Conservation (phyloP, 1,140 invertebrate species). For the Nasonia vitripennis region DNA sequence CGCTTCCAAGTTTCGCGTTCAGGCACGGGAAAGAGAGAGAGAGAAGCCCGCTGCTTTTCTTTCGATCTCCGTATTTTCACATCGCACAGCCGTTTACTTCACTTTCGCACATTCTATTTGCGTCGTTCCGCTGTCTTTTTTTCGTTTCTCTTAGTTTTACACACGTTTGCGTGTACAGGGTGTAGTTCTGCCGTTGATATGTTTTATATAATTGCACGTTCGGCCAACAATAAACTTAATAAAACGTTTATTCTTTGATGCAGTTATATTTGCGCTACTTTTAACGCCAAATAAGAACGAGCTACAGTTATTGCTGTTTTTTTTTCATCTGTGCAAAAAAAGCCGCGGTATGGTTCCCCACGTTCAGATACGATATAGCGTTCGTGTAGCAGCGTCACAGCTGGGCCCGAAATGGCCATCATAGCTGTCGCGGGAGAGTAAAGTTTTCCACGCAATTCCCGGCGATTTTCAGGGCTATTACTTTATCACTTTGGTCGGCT, state of each 20-base stretch:
- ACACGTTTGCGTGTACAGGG: too few relatives aligned
- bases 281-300: too few relatives aligned
- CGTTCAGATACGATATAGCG: background rate
- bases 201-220: too few relatives aligned
- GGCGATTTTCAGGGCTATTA: too few relatives aligned
- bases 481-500: background rate
- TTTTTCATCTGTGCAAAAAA: background rate
- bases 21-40: background rate
- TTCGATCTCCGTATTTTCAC: conserved; percentile 18
- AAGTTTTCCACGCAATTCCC: background rate
- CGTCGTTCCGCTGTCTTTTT: background rate
- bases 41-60: conserved; percentile 16
- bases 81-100: background rate
- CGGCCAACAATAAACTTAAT: too few relatives aligned
- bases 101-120: background rate
- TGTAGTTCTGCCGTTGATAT: too few relatives aligned
- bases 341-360: background rate
- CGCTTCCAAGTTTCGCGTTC: conserved; percentile 1
- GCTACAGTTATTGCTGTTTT: background rate
- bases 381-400: background rate
- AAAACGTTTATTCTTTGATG: too few relatives aligned
- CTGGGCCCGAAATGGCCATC: background rate
- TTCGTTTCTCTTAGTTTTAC: background rate
- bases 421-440: background rate
- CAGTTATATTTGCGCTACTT: too few relatives aligned